Evolutionary conservation across 2,113 vertebrate genomes (phyloP).

Genomic region (Turdus rufiventris): DNA sequence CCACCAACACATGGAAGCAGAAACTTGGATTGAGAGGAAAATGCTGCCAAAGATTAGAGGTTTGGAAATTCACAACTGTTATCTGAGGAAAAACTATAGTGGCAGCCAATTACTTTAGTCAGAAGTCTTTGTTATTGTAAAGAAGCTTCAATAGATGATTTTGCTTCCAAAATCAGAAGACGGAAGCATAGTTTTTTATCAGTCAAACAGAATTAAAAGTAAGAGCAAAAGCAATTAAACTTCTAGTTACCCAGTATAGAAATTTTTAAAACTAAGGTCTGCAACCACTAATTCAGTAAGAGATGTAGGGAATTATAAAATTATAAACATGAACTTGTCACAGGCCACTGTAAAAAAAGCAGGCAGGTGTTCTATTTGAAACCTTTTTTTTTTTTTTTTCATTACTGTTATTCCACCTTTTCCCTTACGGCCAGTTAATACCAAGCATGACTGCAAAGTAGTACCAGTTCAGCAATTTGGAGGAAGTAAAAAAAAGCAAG

Average conservation of each 20-base stretch:
- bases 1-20: constrained; percentile 29
- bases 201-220: not conserved
- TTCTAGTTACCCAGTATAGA: not conserved
- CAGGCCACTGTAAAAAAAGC: not conserved
- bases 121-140: constrained; percentile 6
- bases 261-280: not conserved
- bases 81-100: constrained; percentile 6
- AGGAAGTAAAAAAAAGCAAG: not conserved
- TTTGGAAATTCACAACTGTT: constrained; percentile 33
- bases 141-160: not conserved
- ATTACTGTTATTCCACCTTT: not conserved
- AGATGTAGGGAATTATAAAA: constrained; percentile 19
- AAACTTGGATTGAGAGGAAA: constrained; percentile 51
- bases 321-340: constrained; percentile 13
- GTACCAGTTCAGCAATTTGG: not conserved
- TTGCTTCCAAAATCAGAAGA: constrained; percentile 7
- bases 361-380: not conserved
- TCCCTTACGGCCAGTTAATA: not conserved
- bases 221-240: constrained; percentile 3
- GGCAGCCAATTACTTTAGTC: not conserved
- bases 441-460: not conserved
- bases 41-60: constrained; percentile 19
- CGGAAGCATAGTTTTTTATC: not conserved
- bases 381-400: not conserved
- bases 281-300: not conserved